A percentile compares a stretch with the other conserved stretches of the same genome.
Conservation (phyloP, 2,113 vertebrate genomes). For the Numenius arquata region DNA sequence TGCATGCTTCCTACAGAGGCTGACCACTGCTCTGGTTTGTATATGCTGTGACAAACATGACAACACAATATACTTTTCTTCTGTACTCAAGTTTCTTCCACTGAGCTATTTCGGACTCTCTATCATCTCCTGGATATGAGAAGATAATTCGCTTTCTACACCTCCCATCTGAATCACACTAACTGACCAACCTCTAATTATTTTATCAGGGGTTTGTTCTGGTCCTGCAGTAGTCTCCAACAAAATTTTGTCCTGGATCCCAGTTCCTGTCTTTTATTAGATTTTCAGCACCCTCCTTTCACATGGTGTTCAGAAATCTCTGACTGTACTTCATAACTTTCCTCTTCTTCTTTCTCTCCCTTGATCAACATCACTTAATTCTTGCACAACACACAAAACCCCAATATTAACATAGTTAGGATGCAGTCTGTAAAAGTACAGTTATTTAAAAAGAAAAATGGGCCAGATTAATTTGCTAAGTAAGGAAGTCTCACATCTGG, state of each 20-base stretch:
- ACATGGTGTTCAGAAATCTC: neutral
- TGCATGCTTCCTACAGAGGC: neutral
- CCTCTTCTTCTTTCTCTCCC: neutral
- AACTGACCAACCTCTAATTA: neutral
- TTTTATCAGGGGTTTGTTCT: neutral
- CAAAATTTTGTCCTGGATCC: neutral
- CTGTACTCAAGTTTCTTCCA: neutral
- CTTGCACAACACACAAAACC: neutral
- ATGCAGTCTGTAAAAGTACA: neutral
- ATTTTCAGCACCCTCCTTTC: neutral
- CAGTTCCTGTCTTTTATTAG: neutral
- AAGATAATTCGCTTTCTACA: neutral
- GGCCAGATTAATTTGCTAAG: neutral
- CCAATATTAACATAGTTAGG: neutral
- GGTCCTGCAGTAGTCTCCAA: neutral
- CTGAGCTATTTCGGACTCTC: neutral
- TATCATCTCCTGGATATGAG: neutral
- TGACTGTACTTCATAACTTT: neutral
- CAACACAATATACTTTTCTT: rapidly evolving
- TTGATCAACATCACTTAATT: neutral
- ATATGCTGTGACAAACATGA: neutral
- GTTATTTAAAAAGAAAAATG: neutral
- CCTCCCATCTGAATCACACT: neutral
- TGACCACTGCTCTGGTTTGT: neutral
- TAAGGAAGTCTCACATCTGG: neutral